Evolutionary conservation across 2,113 vertebrate species (phyloP).

Genomic region (Peromyscus leucopus): DNA sequence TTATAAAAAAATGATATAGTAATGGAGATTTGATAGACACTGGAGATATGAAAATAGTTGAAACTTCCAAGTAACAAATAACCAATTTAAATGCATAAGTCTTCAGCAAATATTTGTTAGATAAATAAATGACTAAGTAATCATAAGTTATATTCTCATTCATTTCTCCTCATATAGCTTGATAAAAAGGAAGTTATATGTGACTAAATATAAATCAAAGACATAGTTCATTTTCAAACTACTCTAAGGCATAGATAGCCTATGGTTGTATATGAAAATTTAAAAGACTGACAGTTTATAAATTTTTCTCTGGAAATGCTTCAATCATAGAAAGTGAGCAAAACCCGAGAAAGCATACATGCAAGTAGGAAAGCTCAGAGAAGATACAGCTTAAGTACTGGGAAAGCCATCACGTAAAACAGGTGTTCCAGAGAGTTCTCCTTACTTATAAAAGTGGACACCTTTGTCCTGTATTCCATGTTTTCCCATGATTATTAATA

Average conservation of each 20-base stretch:
- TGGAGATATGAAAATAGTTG: conserved; percentile 34
- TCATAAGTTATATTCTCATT: conserved; percentile 14
- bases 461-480: not conserved
- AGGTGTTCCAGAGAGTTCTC: not conserved
- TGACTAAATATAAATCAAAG: conserved; percentile 11
- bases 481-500: conserved; percentile 3
- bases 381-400: not conserved
- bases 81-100: conserved; percentile 29
- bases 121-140: conserved; percentile 48
- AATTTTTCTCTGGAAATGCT: not conserved
- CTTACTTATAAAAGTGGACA: not conserved
- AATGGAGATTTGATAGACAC: not conserved
- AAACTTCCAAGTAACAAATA: conserved; percentile 40
- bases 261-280: not conserved
- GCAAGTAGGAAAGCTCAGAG: not conserved
- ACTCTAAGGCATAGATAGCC: not conserved
- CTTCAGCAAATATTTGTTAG: conserved; percentile 40
- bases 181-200: not conserved
- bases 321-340: not conserved
- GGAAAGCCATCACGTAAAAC: not conserved
- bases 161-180: conserved; percentile 10
- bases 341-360: conserved; percentile 15
- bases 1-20: conserved; percentile 8
- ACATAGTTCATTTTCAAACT: conserved; percentile 41
- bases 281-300: conserved; percentile 37